Percentiles rank a stretch among this genome's conserved stretches.
These are phyloP conservation scores for Enteromius argenteus DNA, from an alignment of 2,797 vertebrate species.

Conservation along the genomic window DNA sequence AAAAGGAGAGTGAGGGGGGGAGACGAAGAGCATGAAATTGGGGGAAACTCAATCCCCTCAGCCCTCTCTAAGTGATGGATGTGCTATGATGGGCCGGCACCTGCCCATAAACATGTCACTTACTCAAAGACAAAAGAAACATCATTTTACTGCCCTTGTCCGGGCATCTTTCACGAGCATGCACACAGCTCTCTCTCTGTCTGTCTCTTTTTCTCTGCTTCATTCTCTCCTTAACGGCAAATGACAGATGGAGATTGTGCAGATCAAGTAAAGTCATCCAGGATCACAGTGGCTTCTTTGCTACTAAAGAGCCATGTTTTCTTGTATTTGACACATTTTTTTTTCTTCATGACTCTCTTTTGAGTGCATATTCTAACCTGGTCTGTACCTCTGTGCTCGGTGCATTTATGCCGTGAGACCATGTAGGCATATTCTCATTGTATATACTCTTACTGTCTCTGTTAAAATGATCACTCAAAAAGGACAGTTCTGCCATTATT, in stretches of 20 bases:
- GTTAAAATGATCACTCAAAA: background rate
- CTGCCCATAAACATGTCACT: constrained; percentile 77
- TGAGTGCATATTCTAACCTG: background rate
- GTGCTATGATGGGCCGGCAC: constrained; percentile 64
- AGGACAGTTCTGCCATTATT: background rate
- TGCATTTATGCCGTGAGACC: too few species aligned
- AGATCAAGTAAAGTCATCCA: constrained; percentile 62
- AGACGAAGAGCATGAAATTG: constrained; percentile 67
- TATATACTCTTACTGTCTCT: constrained; percentile 4
- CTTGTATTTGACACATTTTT: constrained; percentile 64
- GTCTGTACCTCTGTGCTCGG: too few species aligned
- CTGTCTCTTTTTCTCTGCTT: constrained; percentile 38
- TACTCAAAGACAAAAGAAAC: constrained; percentile 71
- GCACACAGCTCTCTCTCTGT: constrained; percentile 28
- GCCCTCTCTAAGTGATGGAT: constrained; percentile 70
- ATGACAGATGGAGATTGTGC: constrained; percentile 67
- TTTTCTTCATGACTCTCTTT: background rate
- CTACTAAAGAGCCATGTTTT: constrained; percentile 72
- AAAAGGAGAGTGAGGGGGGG: constrained; percentile 59
- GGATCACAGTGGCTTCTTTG: constrained; percentile 66
- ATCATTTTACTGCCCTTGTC: constrained; percentile 68
- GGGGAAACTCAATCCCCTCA: constrained; percentile 72
- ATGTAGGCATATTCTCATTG: background rate
- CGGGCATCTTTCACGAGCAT: constrained; percentile 57
- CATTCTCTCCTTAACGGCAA: constrained; percentile 41